Evolutionary conservation across 2,113 vertebrate species (phyloP).

Genomic region (Plotosus lineatus): DNA sequence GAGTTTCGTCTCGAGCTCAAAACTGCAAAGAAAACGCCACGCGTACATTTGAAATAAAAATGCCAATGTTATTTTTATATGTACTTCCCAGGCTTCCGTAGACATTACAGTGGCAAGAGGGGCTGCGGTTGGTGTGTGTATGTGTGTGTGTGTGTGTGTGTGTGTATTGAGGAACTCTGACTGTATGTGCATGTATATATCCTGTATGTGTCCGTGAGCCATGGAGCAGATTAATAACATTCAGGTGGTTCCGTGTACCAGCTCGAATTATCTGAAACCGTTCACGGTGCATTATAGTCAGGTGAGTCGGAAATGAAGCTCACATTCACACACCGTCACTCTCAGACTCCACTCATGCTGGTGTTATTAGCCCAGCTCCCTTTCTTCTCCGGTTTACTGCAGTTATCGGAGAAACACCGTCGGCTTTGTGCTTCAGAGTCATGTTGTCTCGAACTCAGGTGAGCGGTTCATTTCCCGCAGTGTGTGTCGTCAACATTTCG

Average conservation of each 20-base stretch:
- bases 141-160: background rate
- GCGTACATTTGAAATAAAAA: background rate
- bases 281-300: conserved; percentile 81
- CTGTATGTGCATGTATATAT: background rate
- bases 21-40: background rate
- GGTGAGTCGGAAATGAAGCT: conserved; percentile 70
- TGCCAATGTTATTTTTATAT: background rate
- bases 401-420: conserved; percentile 5
- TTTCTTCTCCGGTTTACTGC: background rate
- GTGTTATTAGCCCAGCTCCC: conserved; percentile 41
- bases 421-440: background rate
- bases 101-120: conserved; percentile 52
- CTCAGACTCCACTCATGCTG: conserved; percentile 49
- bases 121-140: conserved; percentile 51
- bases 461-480: background rate
- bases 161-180: too few species aligned
- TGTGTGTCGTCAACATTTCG: background rate
- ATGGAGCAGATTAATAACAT: conserved; percentile 80
- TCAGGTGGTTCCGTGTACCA: conserved; percentile 77
- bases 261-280: conserved; percentile 80
- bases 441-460: background rate
- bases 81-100: conserved; percentile 72
- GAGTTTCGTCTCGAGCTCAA: too few species aligned
- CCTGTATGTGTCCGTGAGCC: conserved; percentile 56
- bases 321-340: conserved; percentile 38